phyloP scores from a whole-genome alignment of 1,140 invertebrate genomes.

The Drosophila asahinai region DNA sequence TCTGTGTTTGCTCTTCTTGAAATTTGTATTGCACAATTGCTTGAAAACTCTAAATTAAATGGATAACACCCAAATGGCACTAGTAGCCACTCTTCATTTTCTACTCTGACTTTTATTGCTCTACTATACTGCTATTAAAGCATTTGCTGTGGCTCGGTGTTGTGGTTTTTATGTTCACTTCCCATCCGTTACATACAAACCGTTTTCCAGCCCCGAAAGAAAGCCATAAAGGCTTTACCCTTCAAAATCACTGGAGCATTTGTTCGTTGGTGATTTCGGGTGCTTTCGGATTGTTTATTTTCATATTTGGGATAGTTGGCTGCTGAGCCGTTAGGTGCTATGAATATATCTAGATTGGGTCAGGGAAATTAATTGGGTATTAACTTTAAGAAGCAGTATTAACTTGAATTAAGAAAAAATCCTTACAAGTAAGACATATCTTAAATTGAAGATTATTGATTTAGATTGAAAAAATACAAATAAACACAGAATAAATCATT shows the following conservation, averaged over 20 bases:
- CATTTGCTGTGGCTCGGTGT: not conserved
- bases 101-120: conserved; percentile 32
- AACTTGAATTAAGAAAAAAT: not conserved
- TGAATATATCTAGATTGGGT: conserved; percentile 1
- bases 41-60: conserved; percentile 40
- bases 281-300: conserved; percentile 21
- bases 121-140: conserved; percentile 14
- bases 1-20: not conserved
- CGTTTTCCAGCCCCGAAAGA: conserved; percentile 47
- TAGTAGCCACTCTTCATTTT: conserved; percentile 23
- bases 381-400: not conserved
- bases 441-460: not conserved
- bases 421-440: not conserved
- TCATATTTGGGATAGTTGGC: conserved; percentile 11
- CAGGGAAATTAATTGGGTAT: conserved; percentile 7
- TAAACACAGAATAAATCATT: not conserved
- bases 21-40: conserved; percentile 35
- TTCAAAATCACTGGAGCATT: conserved; percentile 67
- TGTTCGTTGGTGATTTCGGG: conserved; percentile 18
- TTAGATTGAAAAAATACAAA: not conserved
- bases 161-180: conserved; percentile 43
- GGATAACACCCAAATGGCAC: conserved; percentile 30
- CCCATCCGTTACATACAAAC: conserved; percentile 46
- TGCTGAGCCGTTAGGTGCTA: conserved; percentile 13
- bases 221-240: conserved; percentile 55